These are phyloP conservation scores for Spisula solida DNA, from an alignment of 2,888 invertebrate genomes.

Conservation along the genomic window DNA sequence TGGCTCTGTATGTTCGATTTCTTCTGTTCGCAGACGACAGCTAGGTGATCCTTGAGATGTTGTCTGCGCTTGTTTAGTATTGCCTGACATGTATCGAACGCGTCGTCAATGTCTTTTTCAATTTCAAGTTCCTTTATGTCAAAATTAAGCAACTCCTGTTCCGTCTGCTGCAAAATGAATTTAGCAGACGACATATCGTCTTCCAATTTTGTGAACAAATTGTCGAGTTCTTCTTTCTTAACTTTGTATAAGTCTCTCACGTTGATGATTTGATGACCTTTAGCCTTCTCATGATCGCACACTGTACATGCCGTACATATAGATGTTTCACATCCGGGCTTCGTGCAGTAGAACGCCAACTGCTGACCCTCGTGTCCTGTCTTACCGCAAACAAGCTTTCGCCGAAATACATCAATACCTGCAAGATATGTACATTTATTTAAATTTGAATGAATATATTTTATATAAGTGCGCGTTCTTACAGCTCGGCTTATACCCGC, in stretches of 20 bases:
- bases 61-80: constrained; percentile 63
- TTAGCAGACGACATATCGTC: constrained; percentile 70
- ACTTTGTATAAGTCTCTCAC: constrained; percentile 69
- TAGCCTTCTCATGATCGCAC: constrained; percentile 72
- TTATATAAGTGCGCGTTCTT: neutral
- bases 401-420: constrained; percentile 73
- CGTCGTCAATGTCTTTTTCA: constrained; percentile 75
- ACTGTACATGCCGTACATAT: constrained; percentile 75
- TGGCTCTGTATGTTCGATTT: constrained; percentile 63
- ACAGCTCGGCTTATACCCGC: no score
- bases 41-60: constrained; percentile 64
- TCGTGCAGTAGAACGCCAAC: constrained; percentile 73
- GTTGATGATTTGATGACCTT: constrained; percentile 73
- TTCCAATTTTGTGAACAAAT: constrained; percentile 65
- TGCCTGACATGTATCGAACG: constrained; percentile 66
- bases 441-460: no score
- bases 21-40: constrained; percentile 69
- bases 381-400: constrained; percentile 70
- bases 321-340: constrained; percentile 71
- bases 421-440: neutral
- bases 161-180: constrained; percentile 68
- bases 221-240: constrained; percentile 69
- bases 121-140: constrained; percentile 75
- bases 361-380: constrained; percentile 73
- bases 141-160: constrained; percentile 73